A percentile compares a stretch with the other conserved stretches of the same genome.
Evolutionary conservation across 2,888 invertebrate genomes (phyloP).

Genomic region (Lepidonotus clava): DNA sequence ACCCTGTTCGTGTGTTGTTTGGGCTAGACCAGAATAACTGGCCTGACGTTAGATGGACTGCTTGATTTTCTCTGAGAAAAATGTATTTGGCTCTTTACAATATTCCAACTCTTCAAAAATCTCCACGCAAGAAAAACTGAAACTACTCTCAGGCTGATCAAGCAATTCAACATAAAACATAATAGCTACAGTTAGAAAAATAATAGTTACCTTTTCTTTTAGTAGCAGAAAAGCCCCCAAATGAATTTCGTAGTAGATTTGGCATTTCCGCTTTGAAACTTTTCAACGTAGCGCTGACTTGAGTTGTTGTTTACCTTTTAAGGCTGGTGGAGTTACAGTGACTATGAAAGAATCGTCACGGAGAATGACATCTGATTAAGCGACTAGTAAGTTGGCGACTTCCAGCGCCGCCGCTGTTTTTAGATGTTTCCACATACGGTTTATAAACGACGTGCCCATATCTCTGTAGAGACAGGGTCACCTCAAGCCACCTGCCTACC

Average conservation of each 20-base stretch:
- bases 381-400: slow-evolving; percentile 48
- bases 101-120: not conserved
- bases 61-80: too few species aligned
- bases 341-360: slow-evolving; percentile 53
- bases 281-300: not conserved
- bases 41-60: too few species aligned
- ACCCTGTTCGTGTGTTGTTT: too few species aligned
- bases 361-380: slow-evolving; percentile 52
- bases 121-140: too few species aligned
- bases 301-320: slow-evolving; percentile 36
- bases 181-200: not conserved
- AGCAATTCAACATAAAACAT: too few species aligned
- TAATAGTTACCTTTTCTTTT: not conserved
- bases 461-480: not conserved
- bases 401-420: not conserved
- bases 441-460: not conserved
- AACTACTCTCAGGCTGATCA: too few species aligned
- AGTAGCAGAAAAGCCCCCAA: not conserved
- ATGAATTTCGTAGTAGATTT: not conserved
- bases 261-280: not conserved
- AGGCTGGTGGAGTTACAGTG: slow-evolving; percentile 56
- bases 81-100: not conserved
- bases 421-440: not conserved
- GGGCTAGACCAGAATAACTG: too few species aligned
- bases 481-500: slow-evolving; percentile 37